Evolutionary conservation across 1,140 invertebrate species (phyloP).

Genomic region (Dufourea novaeangliae): DNA sequence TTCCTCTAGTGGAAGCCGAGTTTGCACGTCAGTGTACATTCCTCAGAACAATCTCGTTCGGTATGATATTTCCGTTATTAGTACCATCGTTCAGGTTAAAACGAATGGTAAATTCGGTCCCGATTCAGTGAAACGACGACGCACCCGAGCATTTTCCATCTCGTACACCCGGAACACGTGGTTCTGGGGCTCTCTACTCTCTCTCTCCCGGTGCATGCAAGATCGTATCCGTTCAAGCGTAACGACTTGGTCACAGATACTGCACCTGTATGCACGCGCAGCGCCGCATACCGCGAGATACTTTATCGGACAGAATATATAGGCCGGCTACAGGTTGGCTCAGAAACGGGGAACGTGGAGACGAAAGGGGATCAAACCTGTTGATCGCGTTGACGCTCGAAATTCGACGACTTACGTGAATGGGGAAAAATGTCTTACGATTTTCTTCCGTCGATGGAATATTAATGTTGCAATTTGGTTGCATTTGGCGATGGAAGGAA

Average conservation of each 20-base stretch:
- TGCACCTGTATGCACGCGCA: slow-evolving; percentile 46
- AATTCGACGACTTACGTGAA: slow-evolving; percentile 8
- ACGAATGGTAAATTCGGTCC: slow-evolving; percentile 1
- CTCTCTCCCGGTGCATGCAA: neutral
- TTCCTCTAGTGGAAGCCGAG: no score
- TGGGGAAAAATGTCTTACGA: slow-evolving; percentile 22
- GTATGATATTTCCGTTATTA: no score
- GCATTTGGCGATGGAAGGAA: no score
- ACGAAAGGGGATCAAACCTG: slow-evolving; percentile 6
- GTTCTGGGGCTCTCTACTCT: no score
- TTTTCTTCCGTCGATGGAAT: neutral
- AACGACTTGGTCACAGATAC: slow-evolving; percentile 35
- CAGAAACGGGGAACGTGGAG: neutral
- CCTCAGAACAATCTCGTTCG: neutral
- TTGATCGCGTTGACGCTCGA: slow-evolving; percentile 23
- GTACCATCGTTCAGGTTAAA: neutral
- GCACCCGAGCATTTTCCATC: slow-evolving; percentile 25
- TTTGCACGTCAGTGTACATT: neutral
- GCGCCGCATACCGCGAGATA: slow-evolving; percentile 28
- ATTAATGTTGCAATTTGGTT: neutral
- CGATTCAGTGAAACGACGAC: slow-evolving; percentile 2
- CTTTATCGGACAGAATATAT: slow-evolving; percentile 13
- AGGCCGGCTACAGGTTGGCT: neutral
- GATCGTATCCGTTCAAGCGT: slow-evolving; percentile 32
- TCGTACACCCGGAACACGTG: slow-evolving; percentile 24